Evolutionary conservation across 1,140 invertebrate genomes (phyloP).

Genomic region (Temnothorax longispinosus): DNA sequence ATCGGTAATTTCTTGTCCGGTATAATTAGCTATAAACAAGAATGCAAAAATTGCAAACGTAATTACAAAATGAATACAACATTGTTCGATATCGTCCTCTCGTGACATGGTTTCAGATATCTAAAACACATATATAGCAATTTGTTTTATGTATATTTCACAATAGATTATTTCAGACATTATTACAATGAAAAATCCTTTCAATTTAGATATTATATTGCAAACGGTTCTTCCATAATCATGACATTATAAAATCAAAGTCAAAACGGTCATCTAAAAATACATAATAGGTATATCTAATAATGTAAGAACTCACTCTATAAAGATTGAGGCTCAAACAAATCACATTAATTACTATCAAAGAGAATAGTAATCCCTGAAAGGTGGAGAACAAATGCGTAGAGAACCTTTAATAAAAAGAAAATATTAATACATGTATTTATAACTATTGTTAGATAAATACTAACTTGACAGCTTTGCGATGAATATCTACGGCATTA

Average conservation of each 20-base stretch:
- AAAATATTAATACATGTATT: background rate
- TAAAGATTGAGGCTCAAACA: background rate
- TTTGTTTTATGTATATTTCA: background rate
- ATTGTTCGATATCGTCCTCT: background rate
- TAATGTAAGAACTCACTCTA: background rate
- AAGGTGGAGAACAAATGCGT: background rate
- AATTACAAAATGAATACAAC: background rate
- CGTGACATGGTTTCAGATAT: background rate
- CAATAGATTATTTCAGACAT: background rate
- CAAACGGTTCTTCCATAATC: background rate
- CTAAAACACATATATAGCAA: background rate
- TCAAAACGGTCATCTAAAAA: background rate
- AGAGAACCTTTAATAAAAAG: background rate
- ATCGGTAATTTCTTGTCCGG: background rate
- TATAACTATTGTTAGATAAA: background rate
- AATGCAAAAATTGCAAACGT: no score
- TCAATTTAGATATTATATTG: background rate
- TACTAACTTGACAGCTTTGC: constrained; percentile 3
- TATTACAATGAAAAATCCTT: background rate
- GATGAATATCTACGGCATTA: background rate
- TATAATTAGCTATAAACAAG: background rate
- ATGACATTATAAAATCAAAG: background rate
- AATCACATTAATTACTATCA: background rate
- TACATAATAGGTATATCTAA: background rate
- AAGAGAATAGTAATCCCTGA: background rate